Evolutionary conservation across 2,888 invertebrate genomes (phyloP).

Genomic region (Agonopterix subpropinquella): DNA sequence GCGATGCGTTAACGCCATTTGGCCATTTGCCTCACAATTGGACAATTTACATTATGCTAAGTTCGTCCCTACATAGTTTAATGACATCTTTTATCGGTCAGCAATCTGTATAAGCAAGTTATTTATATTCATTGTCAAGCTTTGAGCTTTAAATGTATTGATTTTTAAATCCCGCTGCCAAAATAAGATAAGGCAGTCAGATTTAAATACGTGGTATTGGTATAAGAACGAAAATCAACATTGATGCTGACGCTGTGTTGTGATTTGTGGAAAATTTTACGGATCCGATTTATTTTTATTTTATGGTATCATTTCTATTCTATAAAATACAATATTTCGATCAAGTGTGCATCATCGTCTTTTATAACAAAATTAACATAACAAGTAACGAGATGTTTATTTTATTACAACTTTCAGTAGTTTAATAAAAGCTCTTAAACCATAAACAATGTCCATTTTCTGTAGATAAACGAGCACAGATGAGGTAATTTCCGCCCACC

Average conservation of each 20-base stretch:
- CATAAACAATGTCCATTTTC: constrained; percentile 20
- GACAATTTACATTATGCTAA: constrained; percentile 60
- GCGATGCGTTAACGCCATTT: constrained; percentile 65
- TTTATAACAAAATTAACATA: no score
- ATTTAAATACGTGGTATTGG: constrained; percentile 5
- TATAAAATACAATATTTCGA: no score
- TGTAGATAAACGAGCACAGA: constrained; percentile 47
- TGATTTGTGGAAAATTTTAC: neutral
- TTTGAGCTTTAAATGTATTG: constrained; percentile 22
- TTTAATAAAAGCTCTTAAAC: constrained; percentile 2
- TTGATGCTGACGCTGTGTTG: constrained; percentile 1
- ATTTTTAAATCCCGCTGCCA: constrained; percentile 33
- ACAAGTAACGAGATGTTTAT: neutral
- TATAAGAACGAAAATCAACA: constrained; percentile 7
- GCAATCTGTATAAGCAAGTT: constrained; percentile 48
- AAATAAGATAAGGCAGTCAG: constrained; percentile 23
- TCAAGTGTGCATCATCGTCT: no score
- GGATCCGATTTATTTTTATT: constrained; percentile 1
- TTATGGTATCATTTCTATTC: neutral
- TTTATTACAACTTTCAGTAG: neutral
- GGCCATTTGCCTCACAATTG: constrained; percentile 56
- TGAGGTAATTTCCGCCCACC: constrained; percentile 62
- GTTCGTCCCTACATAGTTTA: constrained; percentile 50
- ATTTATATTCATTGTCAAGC: constrained; percentile 58
- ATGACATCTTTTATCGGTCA: constrained; percentile 60